These are phyloP conservation scores for Eciton burchellii DNA, from an alignment of 1,140 invertebrate genomes.

Conservation along the genomic window DNA sequence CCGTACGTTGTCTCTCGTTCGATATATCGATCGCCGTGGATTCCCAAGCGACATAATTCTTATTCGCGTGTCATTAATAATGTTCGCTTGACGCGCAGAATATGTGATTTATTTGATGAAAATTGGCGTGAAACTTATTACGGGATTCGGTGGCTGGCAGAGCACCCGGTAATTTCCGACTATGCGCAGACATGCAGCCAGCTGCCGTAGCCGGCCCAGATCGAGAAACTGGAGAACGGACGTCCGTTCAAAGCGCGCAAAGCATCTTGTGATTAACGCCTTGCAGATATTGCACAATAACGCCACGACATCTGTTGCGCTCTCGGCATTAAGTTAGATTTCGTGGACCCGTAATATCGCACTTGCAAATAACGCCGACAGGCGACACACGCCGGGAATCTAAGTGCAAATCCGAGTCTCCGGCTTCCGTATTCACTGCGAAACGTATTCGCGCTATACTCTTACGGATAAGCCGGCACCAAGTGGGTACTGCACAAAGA, in stretches of 20 bases:
- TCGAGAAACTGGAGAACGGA: conserved; percentile 42
- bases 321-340: conserved; percentile 76
- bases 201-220: conserved; percentile 22
- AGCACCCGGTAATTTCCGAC: neutral
- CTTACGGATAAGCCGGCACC: conserved; percentile 42
- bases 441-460: conserved; percentile 27
- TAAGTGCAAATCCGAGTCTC: conserved; percentile 56
- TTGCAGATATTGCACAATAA: conserved; percentile 77
- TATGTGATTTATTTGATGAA: conserved; percentile 4
- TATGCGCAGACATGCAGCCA: neutral
- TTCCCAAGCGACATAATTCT: conserved; percentile 19
- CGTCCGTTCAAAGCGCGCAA: conserved; percentile 19
- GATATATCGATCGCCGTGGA: neutral
- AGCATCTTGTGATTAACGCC: conserved; percentile 75
- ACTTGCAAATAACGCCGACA: conserved; percentile 67
- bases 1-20: neutral
- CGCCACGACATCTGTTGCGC: conserved; percentile 72
- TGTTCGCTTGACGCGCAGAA: neutral
- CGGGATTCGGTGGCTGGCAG: neutral
- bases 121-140: neutral
- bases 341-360: conserved; percentile 63
- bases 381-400: conserved; percentile 20
- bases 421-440: conserved; percentile 27
- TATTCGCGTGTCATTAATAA: too few species aligned
- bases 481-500: conserved; percentile 8